Percentiles rank a stretch among this genome's conserved stretches.
Conservation (phyloP, 2,888 invertebrate species). For the Tortrix viridana region DNA sequence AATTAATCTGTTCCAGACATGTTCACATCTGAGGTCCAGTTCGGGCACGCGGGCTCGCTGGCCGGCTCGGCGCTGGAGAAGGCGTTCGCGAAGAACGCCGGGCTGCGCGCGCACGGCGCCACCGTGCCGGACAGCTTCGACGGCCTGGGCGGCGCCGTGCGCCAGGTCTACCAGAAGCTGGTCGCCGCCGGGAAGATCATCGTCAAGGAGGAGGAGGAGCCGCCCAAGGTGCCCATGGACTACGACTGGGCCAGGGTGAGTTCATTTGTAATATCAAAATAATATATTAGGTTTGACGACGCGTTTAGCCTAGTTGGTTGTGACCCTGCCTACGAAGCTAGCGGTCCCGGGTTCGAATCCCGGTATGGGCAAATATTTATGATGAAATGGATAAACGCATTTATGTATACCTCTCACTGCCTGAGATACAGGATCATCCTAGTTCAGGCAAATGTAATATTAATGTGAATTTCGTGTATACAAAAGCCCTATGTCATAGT, state of each 20-base stretch:
- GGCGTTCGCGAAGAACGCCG: slow-evolving; percentile 95
- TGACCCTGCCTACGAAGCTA: too few relatives aligned
- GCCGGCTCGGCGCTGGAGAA: slow-evolving; percentile 97
- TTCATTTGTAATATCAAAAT: slow-evolving; percentile 34
- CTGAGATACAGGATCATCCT: too few relatives aligned
- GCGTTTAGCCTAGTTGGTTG: too few relatives aligned
- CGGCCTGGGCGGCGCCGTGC: slow-evolving; percentile 85
- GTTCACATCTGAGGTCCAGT: slow-evolving; percentile 96
- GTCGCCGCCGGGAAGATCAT: slow-evolving; percentile 93
- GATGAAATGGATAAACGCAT: too few relatives aligned
- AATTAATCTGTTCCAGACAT: slow-evolving; percentile 84
- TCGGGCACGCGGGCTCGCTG: slow-evolving; percentile 99
- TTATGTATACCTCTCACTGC: too few relatives aligned
- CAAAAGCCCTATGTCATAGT: too few relatives aligned
- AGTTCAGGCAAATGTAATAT: too few relatives aligned
- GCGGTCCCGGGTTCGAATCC: too few relatives aligned
- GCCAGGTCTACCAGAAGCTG: slow-evolving; percentile 88
- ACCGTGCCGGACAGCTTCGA: slow-evolving; percentile 97
- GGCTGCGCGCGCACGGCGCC: slow-evolving; percentile 92
- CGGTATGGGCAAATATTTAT: too few relatives aligned
- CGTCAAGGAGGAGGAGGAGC: slow-evolving; percentile 95
- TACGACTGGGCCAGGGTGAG: slow-evolving; percentile 97
- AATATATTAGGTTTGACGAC: too few relatives aligned
- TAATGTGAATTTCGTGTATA: too few relatives aligned
- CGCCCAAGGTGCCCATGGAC: slow-evolving; percentile 99